Conservation (phyloP, 2,888 invertebrate species). For the Charanyca ferruginea region DNA sequence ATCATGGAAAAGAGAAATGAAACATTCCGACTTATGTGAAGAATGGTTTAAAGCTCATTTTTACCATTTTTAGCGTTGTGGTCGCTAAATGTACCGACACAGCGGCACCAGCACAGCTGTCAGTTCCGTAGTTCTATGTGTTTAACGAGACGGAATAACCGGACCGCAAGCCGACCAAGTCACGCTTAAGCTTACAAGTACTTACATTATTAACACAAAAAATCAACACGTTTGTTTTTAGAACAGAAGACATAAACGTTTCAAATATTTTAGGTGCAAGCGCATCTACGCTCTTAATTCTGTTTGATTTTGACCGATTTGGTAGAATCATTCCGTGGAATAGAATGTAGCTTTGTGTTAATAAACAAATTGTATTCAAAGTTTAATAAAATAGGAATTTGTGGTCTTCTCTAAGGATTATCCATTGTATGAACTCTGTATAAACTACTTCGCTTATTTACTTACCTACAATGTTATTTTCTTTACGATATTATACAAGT, state of each 20-base stretch:
- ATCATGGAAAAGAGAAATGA: too few species aligned
- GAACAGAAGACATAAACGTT: not conserved
- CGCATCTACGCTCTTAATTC: not conserved
- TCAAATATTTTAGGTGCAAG: not conserved
- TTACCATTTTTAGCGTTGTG: too few species aligned
- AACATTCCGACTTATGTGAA: too few species aligned
- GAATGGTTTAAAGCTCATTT: too few species aligned
- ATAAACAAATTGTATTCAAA: not conserved
- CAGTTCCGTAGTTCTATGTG: slow-evolving; percentile 13
- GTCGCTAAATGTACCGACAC: too few species aligned
- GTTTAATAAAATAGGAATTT: not conserved
- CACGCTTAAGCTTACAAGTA: slow-evolving; percentile 4
- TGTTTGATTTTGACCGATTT: not conserved
- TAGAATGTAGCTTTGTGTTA: not conserved
- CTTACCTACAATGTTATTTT: not conserved
- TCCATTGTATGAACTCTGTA: not conserved
- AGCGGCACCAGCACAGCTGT: not conserved
- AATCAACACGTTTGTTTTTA: not conserved
- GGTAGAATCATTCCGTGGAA: not conserved
- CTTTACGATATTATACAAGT: slow-evolving; percentile 1
- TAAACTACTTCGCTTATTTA: not conserved
- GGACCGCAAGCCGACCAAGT: not conserved
- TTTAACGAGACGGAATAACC: slow-evolving; percentile 27
- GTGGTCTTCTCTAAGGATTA: not conserved
- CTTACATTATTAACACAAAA: slow-evolving; percentile 2